Percentiles rank a stretch among this genome's conserved stretches.
These are phyloP conservation scores for Pampusana beccarii DNA, from an alignment of 2,113 vertebrate species.

Conservation along the genomic window DNA sequence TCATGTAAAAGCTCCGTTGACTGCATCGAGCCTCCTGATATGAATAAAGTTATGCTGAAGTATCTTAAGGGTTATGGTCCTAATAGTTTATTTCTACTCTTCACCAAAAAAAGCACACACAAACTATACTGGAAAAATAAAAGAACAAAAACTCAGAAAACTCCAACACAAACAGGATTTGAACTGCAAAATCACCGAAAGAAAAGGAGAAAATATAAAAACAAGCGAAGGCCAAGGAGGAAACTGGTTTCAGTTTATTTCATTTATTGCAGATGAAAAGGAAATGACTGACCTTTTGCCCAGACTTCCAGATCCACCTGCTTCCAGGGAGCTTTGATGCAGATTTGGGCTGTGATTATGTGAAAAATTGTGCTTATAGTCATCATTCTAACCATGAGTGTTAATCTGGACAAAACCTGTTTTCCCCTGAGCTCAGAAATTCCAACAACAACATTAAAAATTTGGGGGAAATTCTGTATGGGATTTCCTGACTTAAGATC, in stretches of 20 bases:
- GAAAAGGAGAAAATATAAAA: not conserved
- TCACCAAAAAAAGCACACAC: not conserved
- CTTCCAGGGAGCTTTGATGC: not conserved
- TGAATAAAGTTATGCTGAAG: slow-evolving; percentile 21
- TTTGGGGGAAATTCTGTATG: not conserved
- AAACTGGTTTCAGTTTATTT: slow-evolving; percentile 25
- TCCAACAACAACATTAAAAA: not conserved
- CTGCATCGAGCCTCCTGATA: not conserved
- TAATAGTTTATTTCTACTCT: not conserved
- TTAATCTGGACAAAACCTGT: not conserved
- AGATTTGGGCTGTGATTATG: not conserved
- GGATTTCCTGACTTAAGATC: not conserved
- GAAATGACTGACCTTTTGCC: not conserved
- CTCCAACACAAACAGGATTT: not conserved
- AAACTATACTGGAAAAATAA: not conserved
- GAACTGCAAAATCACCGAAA: not conserved
- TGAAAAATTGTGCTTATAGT: not conserved
- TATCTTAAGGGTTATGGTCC: not conserved
- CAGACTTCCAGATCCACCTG: slow-evolving; percentile 22
- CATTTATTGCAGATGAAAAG: slow-evolving; percentile 12
- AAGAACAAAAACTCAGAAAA: no score
- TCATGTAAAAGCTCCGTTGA: not conserved
- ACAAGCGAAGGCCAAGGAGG: not conserved
- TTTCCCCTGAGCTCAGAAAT: not conserved
- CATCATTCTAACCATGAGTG: not conserved